Percentiles rank a stretch among this genome's conserved stretches.
Evolutionary conservation across 2,888 invertebrate species (phyloP).

Genomic region (Watsonalla binaria): DNA sequence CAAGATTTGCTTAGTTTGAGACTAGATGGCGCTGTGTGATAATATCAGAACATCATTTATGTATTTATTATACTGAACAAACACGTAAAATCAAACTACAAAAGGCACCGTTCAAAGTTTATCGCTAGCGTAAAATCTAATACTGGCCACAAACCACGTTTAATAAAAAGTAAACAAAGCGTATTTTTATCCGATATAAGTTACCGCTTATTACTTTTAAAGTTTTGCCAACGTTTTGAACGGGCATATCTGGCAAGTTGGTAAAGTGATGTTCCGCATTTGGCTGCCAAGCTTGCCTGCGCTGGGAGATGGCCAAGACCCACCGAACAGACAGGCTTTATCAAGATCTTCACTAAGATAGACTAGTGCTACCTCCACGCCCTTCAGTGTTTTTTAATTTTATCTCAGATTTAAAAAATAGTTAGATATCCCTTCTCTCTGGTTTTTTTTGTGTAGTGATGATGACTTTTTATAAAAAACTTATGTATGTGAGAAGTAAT

Average conservation of each 20-base stretch:
- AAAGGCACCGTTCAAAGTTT: neutral
- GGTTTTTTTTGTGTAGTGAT: too few species aligned
- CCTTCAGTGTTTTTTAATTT: slow-evolving; percentile 61
- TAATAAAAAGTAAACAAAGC: neutral
- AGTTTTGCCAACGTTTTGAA: slow-evolving; percentile 19
- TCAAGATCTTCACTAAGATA: slow-evolving; percentile 46
- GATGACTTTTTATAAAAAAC: too few species aligned
- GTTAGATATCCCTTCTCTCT: too few species aligned
- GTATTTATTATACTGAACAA: neutral
- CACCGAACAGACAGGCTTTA: slow-evolving; percentile 32
- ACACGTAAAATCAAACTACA: neutral
- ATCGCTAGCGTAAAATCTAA: neutral
- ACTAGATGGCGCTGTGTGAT: too few species aligned
- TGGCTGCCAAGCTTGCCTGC: slow-evolving; percentile 35
- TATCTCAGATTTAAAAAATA: slow-evolving; percentile 13
- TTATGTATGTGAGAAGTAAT: too few species aligned
- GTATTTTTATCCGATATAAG: slow-evolving; percentile 1
- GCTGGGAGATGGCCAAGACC: slow-evolving; percentile 48
- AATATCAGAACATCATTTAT: too few species aligned
- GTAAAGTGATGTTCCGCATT: slow-evolving; percentile 28
- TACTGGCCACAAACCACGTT: neutral
- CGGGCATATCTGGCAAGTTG: slow-evolving; percentile 23
- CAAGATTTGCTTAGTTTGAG: too few species aligned
- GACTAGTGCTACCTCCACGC: slow-evolving; percentile 29
- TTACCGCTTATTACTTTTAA: slow-evolving; percentile 17